These are phyloP conservation scores for Heliopora coerulea DNA, from an alignment of 92 coral and sea anemone genomes.

Conservation along the genomic window DNA sequence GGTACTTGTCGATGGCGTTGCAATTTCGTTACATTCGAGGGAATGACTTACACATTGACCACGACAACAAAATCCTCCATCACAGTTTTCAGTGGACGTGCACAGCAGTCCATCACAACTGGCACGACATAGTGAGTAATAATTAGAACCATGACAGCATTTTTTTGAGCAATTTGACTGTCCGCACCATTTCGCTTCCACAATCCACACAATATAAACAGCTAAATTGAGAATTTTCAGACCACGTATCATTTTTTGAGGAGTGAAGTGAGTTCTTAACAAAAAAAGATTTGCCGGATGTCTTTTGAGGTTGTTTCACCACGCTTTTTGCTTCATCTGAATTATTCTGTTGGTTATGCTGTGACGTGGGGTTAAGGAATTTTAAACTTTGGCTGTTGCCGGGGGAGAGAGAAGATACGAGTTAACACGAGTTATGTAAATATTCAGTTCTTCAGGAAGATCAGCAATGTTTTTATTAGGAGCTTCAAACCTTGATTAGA, in stretches of 20 bases:
- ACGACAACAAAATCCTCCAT: constrained; percentile 24
- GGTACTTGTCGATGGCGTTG: not conserved
- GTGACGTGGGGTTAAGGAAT: no score
- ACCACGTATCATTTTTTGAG: not conserved
- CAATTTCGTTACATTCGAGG: not conserved
- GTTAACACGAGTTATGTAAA: no score
- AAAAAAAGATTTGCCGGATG: not conserved
- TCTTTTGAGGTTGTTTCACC: not conserved
- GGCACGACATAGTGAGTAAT: constrained; percentile 19
- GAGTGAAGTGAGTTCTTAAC: no score
- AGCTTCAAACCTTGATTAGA: no score
- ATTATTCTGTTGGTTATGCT: no score
- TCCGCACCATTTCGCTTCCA: not conserved
- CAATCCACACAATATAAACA: not conserved
- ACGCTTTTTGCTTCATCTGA: no score
- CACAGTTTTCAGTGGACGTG: constrained; percentile 16
- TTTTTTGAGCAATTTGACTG: constrained; percentile 2
- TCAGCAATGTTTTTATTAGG: no score
- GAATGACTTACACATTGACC: constrained; percentile 22
- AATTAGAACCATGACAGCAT: constrained; percentile 29
- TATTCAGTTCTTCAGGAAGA: no score
- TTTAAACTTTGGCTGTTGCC: no score
- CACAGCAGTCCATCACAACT: constrained; percentile 27
- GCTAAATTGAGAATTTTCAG: not conserved
- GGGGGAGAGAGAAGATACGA: no score